Conservation (phyloP, 2,888 invertebrate genomes). For the Steinernema hermaphroditum region DNA sequence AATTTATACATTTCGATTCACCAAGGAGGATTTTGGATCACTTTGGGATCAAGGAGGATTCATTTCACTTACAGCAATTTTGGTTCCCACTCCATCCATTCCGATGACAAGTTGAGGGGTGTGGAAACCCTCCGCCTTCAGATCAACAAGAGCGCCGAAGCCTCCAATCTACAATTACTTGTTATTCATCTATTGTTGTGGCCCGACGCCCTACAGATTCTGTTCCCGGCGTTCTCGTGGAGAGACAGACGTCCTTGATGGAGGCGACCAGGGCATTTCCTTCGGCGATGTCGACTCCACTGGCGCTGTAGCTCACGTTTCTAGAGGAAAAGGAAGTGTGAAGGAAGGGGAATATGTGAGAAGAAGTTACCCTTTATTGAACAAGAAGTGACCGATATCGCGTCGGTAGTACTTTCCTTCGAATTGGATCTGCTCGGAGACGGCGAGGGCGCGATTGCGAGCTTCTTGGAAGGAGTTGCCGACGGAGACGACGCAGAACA, state of each 20-base stretch:
- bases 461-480: constrained; percentile 74
- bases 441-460: constrained; percentile 78
- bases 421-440: constrained; percentile 79
- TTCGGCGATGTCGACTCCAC: constrained; percentile 89
- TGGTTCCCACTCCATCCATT: constrained; percentile 94
- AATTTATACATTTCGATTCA: too few species aligned
- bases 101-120: constrained; percentile 89
- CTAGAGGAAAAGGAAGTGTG: too few species aligned
- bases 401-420: constrained; percentile 82
- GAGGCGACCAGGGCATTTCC: constrained; percentile 82
- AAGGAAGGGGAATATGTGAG: background rate
- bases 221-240: constrained; percentile 51
- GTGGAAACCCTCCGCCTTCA: constrained; percentile 74
- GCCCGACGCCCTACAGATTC: constrained; percentile 37
- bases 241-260: constrained; percentile 77
- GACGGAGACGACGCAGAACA: constrained; percentile 79
- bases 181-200: background rate
- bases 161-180: constrained; percentile 73
- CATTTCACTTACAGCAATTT: constrained; percentile 78
- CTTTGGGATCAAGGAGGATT: too few species aligned
- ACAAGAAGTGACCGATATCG: constrained; percentile 76
- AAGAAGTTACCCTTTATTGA: constrained; percentile 36
- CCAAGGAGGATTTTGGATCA: too few species aligned
- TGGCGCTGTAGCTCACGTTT: constrained; percentile 35
- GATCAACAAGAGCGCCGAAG: constrained; percentile 89